Conservation (phyloP, 1,140 invertebrate species). For the Orchestia grillus region DNA sequence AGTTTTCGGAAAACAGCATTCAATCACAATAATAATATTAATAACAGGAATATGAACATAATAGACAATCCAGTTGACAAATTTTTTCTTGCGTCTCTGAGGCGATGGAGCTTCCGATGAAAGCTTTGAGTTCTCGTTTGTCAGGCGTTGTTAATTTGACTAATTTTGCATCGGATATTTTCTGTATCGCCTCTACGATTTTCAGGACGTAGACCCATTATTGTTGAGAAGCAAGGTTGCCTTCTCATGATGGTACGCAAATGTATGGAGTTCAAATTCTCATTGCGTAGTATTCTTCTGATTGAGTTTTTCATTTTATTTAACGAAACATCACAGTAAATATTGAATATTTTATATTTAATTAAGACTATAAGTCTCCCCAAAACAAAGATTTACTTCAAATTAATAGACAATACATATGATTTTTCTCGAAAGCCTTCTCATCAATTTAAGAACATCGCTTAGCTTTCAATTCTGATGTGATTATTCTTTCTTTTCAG, state of each 20-base stretch:
- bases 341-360: background rate
- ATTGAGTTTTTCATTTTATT: background rate
- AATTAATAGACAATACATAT: background rate
- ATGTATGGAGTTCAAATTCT: too few species aligned
- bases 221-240: too few species aligned
- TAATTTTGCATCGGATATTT: too few species aligned
- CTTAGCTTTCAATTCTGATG: background rate
- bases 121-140: too few species aligned
- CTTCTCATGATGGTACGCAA: too few species aligned
- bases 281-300: background rate
- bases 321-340: background rate
- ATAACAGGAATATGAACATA: background rate
- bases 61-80: too few species aligned
- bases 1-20: background rate
- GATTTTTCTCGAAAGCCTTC: background rate
- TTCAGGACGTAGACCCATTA: too few species aligned
- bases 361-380: background rate
- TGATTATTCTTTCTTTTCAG: constrained; percentile 75
- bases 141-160: too few species aligned
- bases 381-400: background rate
- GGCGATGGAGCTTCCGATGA: too few species aligned
- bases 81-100: too few species aligned
- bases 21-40: background rate
- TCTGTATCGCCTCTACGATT: too few species aligned
- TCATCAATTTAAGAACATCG: background rate